Conservation (phyloP, 2,888 invertebrate species). For the Coelopa pilipes region DNA sequence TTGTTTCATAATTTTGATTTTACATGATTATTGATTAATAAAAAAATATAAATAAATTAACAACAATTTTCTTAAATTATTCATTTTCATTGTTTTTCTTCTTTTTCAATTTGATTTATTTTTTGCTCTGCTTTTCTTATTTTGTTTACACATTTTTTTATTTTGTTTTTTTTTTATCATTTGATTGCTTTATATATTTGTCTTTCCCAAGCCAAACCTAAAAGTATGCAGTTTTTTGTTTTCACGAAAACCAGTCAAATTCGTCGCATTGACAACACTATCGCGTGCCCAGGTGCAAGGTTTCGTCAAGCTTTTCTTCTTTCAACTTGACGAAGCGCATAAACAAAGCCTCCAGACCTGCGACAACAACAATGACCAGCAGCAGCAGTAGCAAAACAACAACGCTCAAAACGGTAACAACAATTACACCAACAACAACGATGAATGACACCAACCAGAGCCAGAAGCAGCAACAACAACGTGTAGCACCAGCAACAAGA, state of each 20-base stretch:
- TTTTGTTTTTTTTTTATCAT: neutral
- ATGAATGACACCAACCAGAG: neutral
- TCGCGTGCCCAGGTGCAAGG: conserved; percentile 9
- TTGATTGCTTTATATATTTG: neutral
- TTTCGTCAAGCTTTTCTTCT: neutral
- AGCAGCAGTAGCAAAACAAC: neutral
- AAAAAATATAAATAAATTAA: too few relatives aligned
- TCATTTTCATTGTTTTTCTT: too few relatives aligned
- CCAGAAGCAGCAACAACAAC: conserved; percentile 16
- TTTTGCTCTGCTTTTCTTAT: neutral
- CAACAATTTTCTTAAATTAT: too few relatives aligned
- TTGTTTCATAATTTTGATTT: too few relatives aligned
- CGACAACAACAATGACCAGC: neutral
- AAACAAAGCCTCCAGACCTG: neutral
- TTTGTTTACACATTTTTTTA: neutral
- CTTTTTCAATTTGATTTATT: too few relatives aligned
- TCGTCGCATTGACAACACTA: neutral
- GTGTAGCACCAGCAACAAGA: neutral
- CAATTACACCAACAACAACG: conserved; percentile 1
- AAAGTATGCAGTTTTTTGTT: neutral
- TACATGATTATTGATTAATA: too few relatives aligned
- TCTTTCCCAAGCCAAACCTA: neutral
- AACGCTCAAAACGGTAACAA: neutral
- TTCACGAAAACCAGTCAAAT: neutral
- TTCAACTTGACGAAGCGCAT: conserved; percentile 2